A percentile compares a stretch with the other conserved stretches of the same genome.
Conservation (phyloP, 2,797 vertebrate species). For the Spea hammondii region DNA sequence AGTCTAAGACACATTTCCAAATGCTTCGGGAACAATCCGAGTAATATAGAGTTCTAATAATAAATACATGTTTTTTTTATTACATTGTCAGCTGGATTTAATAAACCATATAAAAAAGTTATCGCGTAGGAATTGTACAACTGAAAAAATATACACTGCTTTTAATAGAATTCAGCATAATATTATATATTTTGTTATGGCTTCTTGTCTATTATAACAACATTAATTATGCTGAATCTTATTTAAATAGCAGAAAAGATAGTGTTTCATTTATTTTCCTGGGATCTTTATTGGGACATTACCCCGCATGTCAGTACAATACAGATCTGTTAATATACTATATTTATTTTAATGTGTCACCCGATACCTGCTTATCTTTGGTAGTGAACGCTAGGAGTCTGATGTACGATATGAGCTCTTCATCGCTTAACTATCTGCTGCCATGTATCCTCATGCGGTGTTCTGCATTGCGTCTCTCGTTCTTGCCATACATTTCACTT, state of each 20-base stretch:
- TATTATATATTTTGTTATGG: neutral
- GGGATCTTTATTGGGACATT: neutral
- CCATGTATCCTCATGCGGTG: neutral
- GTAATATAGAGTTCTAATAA: too few relatives aligned
- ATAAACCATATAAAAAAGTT: too few relatives aligned
- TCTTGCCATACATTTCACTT: constrained; percentile 14
- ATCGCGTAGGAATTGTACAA: too few relatives aligned
- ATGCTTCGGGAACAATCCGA: too few relatives aligned
- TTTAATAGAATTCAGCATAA: neutral
- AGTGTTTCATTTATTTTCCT: constrained; percentile 3
- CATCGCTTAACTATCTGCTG: neutral
- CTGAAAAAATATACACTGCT: too few relatives aligned
- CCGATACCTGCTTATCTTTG: constrained; percentile 6
- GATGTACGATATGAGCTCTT: neutral
- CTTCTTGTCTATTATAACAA: neutral
- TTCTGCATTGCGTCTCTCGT: constrained; percentile 4
- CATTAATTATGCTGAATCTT: neutral
- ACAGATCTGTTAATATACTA: neutral
- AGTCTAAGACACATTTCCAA: too few relatives aligned
- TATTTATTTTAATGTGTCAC: constrained; percentile 12
- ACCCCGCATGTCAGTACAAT: neutral
- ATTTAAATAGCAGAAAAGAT: neutral
- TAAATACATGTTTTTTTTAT: too few relatives aligned
- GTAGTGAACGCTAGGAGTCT: neutral
- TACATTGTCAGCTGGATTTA: too few relatives aligned